Evolutionary conservation across 2,113 vertebrate genomes (phyloP), one percentile per base, ranked within the genome.

Genomic region (Agapornis roseicollis): DNA sequence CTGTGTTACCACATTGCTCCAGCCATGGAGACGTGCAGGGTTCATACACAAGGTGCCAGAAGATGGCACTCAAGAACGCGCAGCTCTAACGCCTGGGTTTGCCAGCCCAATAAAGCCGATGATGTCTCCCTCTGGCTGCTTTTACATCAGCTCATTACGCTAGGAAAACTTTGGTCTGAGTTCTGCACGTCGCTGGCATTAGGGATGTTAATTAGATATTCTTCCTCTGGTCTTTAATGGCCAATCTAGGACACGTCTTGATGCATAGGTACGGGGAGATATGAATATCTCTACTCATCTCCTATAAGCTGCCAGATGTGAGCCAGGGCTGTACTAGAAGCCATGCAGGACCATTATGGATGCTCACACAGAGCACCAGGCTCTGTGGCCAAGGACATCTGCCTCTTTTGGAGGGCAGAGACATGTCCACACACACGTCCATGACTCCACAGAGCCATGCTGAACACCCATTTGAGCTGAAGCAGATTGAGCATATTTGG

Each of bases 101-200:
- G 81, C 79, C 91, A 95, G 93, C 91, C 89, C 78, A 64, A n/a
- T 87, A 85, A 94, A 69, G 73, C 70, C 0, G 24, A 60, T 6
- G 78, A 89, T 95, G 89, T 95, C 95, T 95, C 95, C 94, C 96
- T 94, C 93, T 94, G 96, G 94, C 96, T 95, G 95, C 89, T 97
- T 95, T 95, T 92, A 79, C 35, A 94, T 39, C 94, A 94, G 93
- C 93, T 94, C 89, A 89, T 96, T 93, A 89, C 8, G 0, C 31
- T 90, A 89, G 44, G 47, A 96, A 96, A 95, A 83, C 85, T 85
- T 85, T 16, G 64, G 71, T 66, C 76, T 47, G 91, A 71, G 68
- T 19, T 88, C 81, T 37, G 87, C 46, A 3, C 12, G 12, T 13
- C 8, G 78, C 70, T 72, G 53, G 27, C 47, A 10, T 15, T 29